phyloP scores from a whole-genome alignment of 1,140 invertebrate genomes.

The Drosophila serrata region DNA sequence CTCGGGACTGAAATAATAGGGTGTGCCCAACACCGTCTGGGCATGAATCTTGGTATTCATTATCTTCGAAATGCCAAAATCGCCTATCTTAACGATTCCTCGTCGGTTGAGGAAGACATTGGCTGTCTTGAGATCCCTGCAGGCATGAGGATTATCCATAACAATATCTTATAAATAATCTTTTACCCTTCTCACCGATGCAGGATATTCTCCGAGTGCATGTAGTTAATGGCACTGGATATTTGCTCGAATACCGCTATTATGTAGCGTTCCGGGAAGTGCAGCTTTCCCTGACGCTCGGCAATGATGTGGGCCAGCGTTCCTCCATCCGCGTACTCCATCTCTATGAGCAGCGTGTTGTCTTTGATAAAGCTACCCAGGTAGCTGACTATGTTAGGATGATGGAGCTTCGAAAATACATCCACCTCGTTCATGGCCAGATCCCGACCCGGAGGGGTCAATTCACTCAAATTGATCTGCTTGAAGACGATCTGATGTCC shows the following conservation, averaged over 20 bases:
- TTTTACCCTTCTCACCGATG: conserved; percentile 87
- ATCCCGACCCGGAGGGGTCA: conserved; percentile 89
- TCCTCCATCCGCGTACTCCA: conserved; percentile 93
- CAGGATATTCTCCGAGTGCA: conserved; percentile 91
- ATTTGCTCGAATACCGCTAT: conserved; percentile 90
- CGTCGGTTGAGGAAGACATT: conserved; percentile 92
- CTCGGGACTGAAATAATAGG: conserved; percentile 93
- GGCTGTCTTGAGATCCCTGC: conserved; percentile 91
- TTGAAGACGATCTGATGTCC: conserved; percentile 91
- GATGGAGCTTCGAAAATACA: conserved; percentile 90
- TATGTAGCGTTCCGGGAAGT: conserved; percentile 88
- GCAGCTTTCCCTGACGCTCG: conserved; percentile 80
- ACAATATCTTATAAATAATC: neutral
- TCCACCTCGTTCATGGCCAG: conserved; percentile 92
- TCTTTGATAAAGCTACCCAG: conserved; percentile 92
- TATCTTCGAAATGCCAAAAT: conserved; percentile 94
- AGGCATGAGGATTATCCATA: neutral
- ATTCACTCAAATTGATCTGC: conserved; percentile 91
- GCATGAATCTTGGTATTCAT: conserved; percentile 90
- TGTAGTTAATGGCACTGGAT: conserved; percentile 89
- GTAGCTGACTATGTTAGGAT: conserved; percentile 92
- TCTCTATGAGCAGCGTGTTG: conserved; percentile 91
- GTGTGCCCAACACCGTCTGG: conserved; percentile 92
- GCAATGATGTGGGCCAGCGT: conserved; percentile 89
- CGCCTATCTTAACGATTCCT: conserved; percentile 89